Evolutionary conservation across 2,888 invertebrate genomes (phyloP), one percentile per base, ranked within the genome.

Genomic region (Aspidiotus destructor): DNA sequence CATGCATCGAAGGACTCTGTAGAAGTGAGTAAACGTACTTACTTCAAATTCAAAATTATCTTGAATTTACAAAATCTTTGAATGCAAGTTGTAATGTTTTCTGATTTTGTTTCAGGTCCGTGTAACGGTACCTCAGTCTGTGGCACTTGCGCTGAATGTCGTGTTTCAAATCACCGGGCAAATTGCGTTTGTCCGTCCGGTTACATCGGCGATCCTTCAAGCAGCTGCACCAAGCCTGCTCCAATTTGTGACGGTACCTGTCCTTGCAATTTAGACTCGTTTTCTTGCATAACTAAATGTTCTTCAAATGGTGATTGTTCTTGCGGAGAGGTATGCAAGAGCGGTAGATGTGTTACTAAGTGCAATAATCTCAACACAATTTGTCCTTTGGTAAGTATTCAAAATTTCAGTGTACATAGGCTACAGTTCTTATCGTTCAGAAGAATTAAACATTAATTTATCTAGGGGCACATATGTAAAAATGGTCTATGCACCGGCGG

Each of bases 121-220:
- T 93, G 93, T 75, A 83, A 85, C 73, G 83, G 83, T 68, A 82
- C 81, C 11, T 83, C 83, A 64, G 83, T 86, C 64, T 93, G 93
- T 76, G 93, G 93, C 60, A 82, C 86, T 60, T 93, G 93, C 76
- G 89, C 92, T 16, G 83, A 85, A 64, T 93, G 93, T 74, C 82
- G 84, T 74, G 91, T 92, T 5, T 82, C 86, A 68, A 89, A 89
- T 76, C 93, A 93, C 75, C 86, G 88, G 41, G 86, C 88, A 0
- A 89, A 90, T 75, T 94, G 94, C 75, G 89, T 86, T 75, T 94
- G 94, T 74, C 87, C 90, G 3, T 80, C 83, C 62, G 87, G 87
- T 75, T 89, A 87, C 74, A 82, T 87, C 52, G 93, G 93, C 0
- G 89, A 93, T 78, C 88, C 93, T 3, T 80, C 89, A 7, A 84